Conservation (phyloP, 1,140 invertebrate genomes). For the Chlorops oryzae region DNA sequence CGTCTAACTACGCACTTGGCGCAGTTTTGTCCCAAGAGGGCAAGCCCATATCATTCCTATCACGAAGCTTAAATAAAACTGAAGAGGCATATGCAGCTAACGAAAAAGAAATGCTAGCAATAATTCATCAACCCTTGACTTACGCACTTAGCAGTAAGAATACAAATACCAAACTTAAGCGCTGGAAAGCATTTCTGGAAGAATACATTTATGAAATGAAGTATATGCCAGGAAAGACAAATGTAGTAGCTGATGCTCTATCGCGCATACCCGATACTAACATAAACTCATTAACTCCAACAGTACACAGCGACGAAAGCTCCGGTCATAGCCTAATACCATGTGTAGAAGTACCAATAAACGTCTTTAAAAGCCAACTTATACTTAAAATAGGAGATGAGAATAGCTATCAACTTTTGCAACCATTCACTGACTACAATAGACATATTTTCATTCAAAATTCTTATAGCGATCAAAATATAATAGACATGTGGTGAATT, state of each 20-base stretch:
- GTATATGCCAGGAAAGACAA: conserved; percentile 22
- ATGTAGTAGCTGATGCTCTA: conserved; percentile 21
- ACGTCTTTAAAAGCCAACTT: conserved; percentile 5
- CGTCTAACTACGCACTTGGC: conserved; percentile 25
- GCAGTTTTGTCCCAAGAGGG: conserved; percentile 37
- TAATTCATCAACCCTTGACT: conserved; percentile 43
- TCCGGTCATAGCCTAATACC: neutral
- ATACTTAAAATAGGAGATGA: conserved; percentile 7
- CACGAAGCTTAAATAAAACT: conserved; percentile 39
- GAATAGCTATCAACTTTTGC: too few species aligned
- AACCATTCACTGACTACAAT: too few species aligned
- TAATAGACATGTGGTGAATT: too few species aligned
- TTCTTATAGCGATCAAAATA: too few species aligned
- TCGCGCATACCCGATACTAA: neutral
- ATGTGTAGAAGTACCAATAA: conserved; percentile 1
- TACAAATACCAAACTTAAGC: conserved; percentile 28
- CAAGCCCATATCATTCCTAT: conserved; percentile 14
- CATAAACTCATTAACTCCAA: neutral
- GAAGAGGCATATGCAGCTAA: conserved; percentile 28
- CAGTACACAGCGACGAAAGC: neutral
- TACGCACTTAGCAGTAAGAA: conserved; percentile 45
- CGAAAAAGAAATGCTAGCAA: conserved; percentile 29
- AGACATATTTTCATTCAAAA: too few species aligned
- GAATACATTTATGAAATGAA: conserved; percentile 40
- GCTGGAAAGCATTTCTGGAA: conserved; percentile 31